A percentile compares a stretch with the other conserved stretches of the same genome.
These are phyloP conservation scores for Leptestheria dahalacensis DNA, from an alignment of 1,140 invertebrate species.

Conservation along the genomic window DNA sequence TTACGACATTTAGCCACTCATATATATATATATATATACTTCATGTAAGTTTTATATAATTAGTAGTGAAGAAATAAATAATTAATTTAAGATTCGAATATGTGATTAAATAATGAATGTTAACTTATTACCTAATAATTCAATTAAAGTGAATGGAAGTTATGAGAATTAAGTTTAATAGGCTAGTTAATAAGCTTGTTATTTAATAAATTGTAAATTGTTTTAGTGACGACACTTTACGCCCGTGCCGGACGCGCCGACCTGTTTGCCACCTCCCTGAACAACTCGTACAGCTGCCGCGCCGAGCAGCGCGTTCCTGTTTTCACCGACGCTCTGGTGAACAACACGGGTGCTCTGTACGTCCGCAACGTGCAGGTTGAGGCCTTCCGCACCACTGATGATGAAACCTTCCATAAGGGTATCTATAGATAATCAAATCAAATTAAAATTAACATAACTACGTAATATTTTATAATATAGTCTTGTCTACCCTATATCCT, in stretches of 20 bases:
- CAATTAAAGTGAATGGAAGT: too few species aligned
- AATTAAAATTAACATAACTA: background rate
- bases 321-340: background rate
- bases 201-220: too few species aligned
- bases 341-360: background rate
- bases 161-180: too few species aligned
- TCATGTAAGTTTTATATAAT: too few species aligned
- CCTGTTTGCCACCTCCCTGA: slow-evolving; percentile 1
- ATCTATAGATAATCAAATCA: background rate
- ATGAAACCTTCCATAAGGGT: background rate
- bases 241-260: background rate
- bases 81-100: too few species aligned
- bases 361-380: background rate
- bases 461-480: background rate
- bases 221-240: background rate
- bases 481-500: too few species aligned
- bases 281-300: slow-evolving; percentile 3
- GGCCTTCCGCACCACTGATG: background rate
- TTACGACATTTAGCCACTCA: too few species aligned
- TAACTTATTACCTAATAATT: too few species aligned
- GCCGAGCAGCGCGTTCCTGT: slow-evolving; percentile 2
- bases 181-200: too few species aligned
- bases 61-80: too few species aligned
- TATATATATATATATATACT: too few species aligned
- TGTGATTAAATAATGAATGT: too few species aligned